A percentile compares a stretch with the other conserved stretches of the same genome.
phyloP scores from a whole-genome alignment of 2,797 vertebrate species.

The Crax fasciolata region DNA sequence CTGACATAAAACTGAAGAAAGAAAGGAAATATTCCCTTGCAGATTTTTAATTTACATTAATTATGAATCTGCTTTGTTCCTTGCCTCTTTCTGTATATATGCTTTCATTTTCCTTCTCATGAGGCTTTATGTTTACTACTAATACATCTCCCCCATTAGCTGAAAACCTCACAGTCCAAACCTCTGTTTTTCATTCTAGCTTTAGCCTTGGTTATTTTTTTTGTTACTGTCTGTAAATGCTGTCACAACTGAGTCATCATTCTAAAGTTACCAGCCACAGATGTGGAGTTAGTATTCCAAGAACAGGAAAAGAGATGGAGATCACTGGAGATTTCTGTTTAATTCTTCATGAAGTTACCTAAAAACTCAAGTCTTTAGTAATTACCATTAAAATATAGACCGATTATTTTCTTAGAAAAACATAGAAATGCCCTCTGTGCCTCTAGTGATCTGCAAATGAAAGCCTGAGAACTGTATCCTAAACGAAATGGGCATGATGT shows the following conservation, averaged over 20 bases:
- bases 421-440: not conserved
- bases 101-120: not conserved
- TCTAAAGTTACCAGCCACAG: not conserved
- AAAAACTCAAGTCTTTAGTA: conserved; percentile 27
- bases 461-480: conserved; percentile 16
- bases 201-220: not conserved
- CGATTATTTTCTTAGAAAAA: conserved; percentile 43
- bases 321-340: conserved; percentile 4
- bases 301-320: not conserved
- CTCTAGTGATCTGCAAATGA: conserved; percentile 34
- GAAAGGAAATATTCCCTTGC: not conserved
- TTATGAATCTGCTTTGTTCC: not conserved
- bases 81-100: not conserved
- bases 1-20: not conserved
- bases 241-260: not conserved
- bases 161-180: not conserved
- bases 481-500: conserved; percentile 8
- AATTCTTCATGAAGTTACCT: conserved; percentile 49
- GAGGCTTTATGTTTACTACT: not conserved
- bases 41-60: not conserved
- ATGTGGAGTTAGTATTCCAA: conserved; percentile 10
- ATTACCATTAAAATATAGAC: not conserved
- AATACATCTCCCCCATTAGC: not conserved
- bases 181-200: not conserved
- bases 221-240: not conserved